Conservation (phyloP, 2,797 vertebrate species). For the Hemibagrus guttatus region DNA sequence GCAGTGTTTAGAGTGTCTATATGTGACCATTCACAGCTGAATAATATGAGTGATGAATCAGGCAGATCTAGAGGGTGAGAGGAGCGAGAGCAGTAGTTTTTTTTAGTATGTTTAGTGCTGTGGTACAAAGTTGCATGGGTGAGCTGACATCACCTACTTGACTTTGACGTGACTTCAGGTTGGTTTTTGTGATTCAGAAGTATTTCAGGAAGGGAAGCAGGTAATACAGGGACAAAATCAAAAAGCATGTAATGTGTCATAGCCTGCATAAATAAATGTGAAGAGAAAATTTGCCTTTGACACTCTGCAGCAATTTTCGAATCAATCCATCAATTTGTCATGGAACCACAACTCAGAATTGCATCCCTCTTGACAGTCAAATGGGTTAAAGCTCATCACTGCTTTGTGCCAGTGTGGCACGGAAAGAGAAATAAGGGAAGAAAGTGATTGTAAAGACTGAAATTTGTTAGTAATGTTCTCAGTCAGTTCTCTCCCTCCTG, state of each 20-base stretch:
- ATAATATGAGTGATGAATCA: background rate
- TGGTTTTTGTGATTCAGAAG: background rate
- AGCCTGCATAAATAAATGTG: conserved; percentile 27
- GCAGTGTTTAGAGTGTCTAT: background rate
- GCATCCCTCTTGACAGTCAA: background rate
- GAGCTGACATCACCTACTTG: background rate
- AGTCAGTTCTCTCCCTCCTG: conserved; percentile 54
- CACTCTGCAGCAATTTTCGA: background rate
- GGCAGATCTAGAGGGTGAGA: background rate
- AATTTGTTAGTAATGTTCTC: conserved; percentile 59
- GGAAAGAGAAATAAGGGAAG: conserved; percentile 26
- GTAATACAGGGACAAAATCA: background rate
- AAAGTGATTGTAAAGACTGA: conserved; percentile 50
- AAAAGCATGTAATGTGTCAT: background rate
- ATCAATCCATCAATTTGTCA: conserved; percentile 21
- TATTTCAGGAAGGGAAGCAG: background rate
- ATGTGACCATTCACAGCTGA: background rate
- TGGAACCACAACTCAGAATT: background rate
- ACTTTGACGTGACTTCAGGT: background rate
- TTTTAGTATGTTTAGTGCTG: background rate
- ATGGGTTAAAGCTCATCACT: conserved; percentile 30
- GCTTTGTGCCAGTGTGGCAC: conserved; percentile 28
- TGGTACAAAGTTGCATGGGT: background rate
- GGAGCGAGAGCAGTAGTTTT: background rate
- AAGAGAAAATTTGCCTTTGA: background rate